Conservation (phyloP, 2,113 vertebrate species). For the Nerophis ophidion region DNA sequence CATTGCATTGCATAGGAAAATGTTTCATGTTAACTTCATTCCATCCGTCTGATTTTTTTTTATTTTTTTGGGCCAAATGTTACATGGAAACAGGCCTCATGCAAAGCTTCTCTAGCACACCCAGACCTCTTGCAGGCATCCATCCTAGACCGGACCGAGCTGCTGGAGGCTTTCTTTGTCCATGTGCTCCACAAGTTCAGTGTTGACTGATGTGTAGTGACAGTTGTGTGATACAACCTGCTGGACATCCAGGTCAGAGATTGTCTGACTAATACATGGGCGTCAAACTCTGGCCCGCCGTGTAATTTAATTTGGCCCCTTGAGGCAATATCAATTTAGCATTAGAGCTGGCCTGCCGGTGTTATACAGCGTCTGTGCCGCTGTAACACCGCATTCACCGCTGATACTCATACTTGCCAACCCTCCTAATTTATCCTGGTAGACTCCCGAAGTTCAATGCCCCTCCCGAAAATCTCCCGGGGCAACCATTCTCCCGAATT, state of each 20-base stretch:
- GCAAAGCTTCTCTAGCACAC: slow-evolving; percentile 21
- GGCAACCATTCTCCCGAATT: too few species aligned
- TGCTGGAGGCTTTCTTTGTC: slow-evolving; percentile 27
- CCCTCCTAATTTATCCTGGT: too few species aligned
- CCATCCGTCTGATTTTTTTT: neutral
- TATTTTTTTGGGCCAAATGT: neutral
- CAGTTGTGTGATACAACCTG: slow-evolving; percentile 34
- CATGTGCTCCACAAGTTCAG: slow-evolving; percentile 12
- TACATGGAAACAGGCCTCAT: slow-evolving; percentile 19
- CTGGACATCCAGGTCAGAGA: slow-evolving; percentile 22
- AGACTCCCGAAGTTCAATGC: too few species aligned
- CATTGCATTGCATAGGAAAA: slow-evolving; percentile 4
- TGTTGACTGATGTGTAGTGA: slow-evolving; percentile 38
- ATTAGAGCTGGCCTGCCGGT: too few species aligned
- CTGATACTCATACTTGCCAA: too few species aligned
- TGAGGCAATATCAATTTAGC: too few species aligned
- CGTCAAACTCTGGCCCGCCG: too few species aligned
- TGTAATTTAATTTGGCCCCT: too few species aligned
- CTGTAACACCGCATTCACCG: too few species aligned
- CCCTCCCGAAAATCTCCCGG: too few species aligned
- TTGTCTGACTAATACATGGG: slow-evolving; percentile 20
- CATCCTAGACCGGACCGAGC: slow-evolving; percentile 29
- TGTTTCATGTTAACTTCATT: neutral
- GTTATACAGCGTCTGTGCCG: too few species aligned
- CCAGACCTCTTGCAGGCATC: slow-evolving; percentile 21